Evolutionary conservation across 2,113 vertebrate genomes (phyloP).

Genomic region (Rattus norvegicus): DNA sequence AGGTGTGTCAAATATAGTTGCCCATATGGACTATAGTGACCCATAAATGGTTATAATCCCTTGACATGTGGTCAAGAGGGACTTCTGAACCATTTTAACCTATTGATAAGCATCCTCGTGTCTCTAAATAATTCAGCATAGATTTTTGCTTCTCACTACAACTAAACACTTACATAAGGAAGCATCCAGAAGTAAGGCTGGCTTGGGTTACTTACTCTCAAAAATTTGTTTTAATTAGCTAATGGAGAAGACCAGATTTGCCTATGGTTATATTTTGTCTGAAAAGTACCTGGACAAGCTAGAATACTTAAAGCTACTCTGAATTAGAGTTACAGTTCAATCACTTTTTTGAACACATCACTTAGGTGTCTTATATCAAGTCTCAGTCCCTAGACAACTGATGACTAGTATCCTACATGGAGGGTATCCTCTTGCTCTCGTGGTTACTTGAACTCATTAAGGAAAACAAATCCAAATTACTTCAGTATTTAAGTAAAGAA

Average conservation of each 20-base stretch:
- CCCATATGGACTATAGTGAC: neutral
- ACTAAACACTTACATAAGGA: slow-evolving; percentile 73
- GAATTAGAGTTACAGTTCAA: neutral
- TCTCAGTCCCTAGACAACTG: neutral
- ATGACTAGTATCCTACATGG: neutral
- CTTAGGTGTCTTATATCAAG: neutral
- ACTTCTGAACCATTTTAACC: slow-evolving; percentile 70
- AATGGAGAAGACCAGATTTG: slow-evolving; percentile 53
- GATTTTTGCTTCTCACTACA: slow-evolving; percentile 81
- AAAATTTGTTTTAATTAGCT: slow-evolving; percentile 83
- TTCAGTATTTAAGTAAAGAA: neutral
- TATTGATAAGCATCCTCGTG: slow-evolving; percentile 77
- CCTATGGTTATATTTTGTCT: slow-evolving; percentile 78
- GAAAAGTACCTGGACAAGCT: slow-evolving; percentile 52
- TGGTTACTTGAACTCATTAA: neutral
- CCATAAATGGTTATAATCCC: neutral
- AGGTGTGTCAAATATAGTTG: neutral
- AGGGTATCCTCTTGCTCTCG: neutral
- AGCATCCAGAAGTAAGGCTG: slow-evolving; percentile 73
- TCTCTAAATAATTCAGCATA: slow-evolving; percentile 72
- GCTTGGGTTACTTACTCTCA: slow-evolving; percentile 75
- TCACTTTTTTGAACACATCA: neutral
- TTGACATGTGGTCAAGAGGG: slow-evolving; percentile 6
- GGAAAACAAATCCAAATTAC: neutral
- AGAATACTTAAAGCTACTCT: slow-evolving; percentile 24